Conservation (phyloP, 2,797 vertebrate species). For the Sebastes trivittatus region DNA sequence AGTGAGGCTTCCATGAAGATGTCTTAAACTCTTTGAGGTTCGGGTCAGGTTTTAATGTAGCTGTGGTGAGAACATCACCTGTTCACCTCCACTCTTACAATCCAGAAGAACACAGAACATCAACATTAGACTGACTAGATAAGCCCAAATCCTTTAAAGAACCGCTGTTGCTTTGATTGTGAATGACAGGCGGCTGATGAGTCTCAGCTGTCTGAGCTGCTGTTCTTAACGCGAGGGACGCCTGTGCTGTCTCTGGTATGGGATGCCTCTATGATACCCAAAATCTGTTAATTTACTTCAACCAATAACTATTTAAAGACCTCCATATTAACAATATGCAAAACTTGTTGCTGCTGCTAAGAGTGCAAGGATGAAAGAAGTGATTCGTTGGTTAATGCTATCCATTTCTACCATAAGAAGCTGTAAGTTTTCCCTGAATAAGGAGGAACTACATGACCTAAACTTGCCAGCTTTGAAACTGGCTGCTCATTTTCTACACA, state of each 20-base stretch:
- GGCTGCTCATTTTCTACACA: background rate
- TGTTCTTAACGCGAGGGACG: background rate
- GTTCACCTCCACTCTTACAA: slow-evolving; percentile 33
- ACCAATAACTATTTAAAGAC: slow-evolving; percentile 17
- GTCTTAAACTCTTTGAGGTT: slow-evolving; percentile 66
- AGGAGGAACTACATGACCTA: slow-evolving; percentile 31
- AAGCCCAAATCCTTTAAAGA: slow-evolving; percentile 4
- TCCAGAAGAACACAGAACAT: slow-evolving; percentile 30
- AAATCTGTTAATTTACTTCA: slow-evolving; percentile 2
- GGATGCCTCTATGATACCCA: background rate
- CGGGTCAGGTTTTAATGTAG: slow-evolving; percentile 58
- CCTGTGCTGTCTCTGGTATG: background rate
- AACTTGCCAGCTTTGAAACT: background rate
- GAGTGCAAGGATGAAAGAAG: slow-evolving; percentile 30
- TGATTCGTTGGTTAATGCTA: slow-evolving; percentile 17
- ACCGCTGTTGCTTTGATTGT: slow-evolving; percentile 8
- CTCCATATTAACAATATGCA: background rate
- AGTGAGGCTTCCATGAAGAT: slow-evolving; percentile 72
- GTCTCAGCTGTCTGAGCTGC: slow-evolving; percentile 6
- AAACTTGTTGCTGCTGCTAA: slow-evolving; percentile 19
- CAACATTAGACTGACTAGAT: slow-evolving; percentile 13
- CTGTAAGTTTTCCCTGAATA: slow-evolving; percentile 48
- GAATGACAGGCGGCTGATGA: slow-evolving; percentile 11
- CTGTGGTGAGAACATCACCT: slow-evolving; percentile 44
- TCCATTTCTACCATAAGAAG: background rate